Conservation (phyloP, 2,113 vertebrate genomes). For the Oreochromis tanganicae region DNA sequence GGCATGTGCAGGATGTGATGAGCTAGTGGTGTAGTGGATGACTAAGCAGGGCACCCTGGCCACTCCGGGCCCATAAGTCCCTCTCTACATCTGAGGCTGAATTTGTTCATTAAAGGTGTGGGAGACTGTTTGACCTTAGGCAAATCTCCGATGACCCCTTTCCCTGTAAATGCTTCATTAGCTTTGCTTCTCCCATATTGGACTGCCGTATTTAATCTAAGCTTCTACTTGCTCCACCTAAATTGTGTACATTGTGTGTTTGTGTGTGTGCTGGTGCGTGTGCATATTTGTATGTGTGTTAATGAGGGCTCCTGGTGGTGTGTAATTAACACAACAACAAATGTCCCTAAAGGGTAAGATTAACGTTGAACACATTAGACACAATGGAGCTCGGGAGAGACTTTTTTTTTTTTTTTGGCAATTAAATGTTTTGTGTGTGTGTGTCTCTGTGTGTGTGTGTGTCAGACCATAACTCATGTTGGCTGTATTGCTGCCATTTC, state of each 20-base stretch:
- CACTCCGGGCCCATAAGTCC: not conserved
- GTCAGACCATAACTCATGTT: conserved; percentile 56
- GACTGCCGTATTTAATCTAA: conserved; percentile 27
- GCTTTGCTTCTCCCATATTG: conserved; percentile 12
- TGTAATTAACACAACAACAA: conserved; percentile 77
- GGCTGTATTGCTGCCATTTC: conserved; percentile 55
- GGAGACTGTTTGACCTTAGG: conserved; percentile 44
- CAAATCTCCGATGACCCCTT: conserved; percentile 36
- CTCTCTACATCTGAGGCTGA: not conserved
- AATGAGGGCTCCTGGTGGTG: conserved; percentile 71
- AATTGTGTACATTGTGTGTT: conserved; percentile 40
- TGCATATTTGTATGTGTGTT: conserved; percentile 57
- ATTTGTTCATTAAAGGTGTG: conserved; percentile 54
- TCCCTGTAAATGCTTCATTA: conserved; percentile 51
- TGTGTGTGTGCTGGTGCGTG: conserved; percentile 36
- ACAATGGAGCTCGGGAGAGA: conserved; percentile 68
- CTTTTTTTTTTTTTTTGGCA: conserved; percentile 20
- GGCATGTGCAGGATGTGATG: conserved; percentile 32
- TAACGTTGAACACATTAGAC: conserved; percentile 73
- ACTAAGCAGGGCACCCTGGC: conserved; percentile 43
- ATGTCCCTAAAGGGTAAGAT: conserved; percentile 75
- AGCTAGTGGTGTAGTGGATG: conserved; percentile 33
- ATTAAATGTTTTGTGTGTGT: conserved; percentile 23
- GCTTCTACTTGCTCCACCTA: not conserved
- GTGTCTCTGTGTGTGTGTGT: conserved; percentile 29